Evolutionary conservation across 2,113 vertebrate genomes (phyloP), one percentile per base, ranked within the genome.

Genomic region (Aegotheles bennettii): DNA sequence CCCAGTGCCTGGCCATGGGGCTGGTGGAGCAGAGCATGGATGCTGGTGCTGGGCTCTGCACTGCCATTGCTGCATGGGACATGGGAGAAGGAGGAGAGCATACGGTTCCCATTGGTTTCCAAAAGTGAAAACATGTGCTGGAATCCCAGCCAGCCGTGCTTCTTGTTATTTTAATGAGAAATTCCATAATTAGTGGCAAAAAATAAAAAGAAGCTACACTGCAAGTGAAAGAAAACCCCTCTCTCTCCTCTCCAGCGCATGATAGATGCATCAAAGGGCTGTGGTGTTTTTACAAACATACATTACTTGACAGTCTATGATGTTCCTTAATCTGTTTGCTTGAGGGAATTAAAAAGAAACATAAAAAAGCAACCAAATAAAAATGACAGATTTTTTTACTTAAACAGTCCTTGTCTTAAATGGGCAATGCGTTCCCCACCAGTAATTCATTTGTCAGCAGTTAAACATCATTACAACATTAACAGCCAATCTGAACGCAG

Each of bases 131-230:
- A 77, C 95, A 95, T 14, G 14, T 96, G 94, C 89, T 56, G 28
- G 71, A 83, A 48, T 64, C 85, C 73, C 84, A 40, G 59, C 94
- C 91, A 79, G 95, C 85, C 2, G 0, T 25, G 92, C 95, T 85
- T 56, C 95, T 94, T 76, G 82, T 89, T 97, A 84, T 93, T 97
- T 96, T 96, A 96, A 97, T 89, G 93, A 97, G 95, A 87, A 97
- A 96, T 95, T 91, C 96, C 71, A 9, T 87, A 95, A 93, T 94
- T 86, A 93, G 94, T 84, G 91, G 84, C 67, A 86, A 88, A 93
- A 96, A 92, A 86, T 33, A 68, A 68, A 87, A 85, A 53, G 89
- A 78, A 90, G 73, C 81, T 31, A 36, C 2, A 4, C 57, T 83
- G 89, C 71, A 84, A 84, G 94, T 75, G 89, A 70, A 71, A 60